Conservation (phyloP, 2,888 invertebrate species). For the Volucella bombylans region DNA sequence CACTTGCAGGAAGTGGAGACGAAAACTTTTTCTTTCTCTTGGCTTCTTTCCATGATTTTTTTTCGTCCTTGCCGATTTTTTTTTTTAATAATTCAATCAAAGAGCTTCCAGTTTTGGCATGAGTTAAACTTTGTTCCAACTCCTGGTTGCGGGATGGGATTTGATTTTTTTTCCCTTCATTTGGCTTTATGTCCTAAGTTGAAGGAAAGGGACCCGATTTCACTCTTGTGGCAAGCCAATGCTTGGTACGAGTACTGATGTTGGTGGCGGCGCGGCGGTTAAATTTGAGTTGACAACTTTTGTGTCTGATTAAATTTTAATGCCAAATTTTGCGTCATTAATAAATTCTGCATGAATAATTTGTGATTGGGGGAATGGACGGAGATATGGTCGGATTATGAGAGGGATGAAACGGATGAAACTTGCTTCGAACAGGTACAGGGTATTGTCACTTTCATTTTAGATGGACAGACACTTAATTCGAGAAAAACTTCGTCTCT, state of each 20-base stretch:
- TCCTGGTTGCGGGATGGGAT: slow-evolving; percentile 8
- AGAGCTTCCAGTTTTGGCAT: slow-evolving; percentile 73
- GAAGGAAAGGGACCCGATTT: slow-evolving; percentile 27
- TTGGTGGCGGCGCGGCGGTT: slow-evolving; percentile 39
- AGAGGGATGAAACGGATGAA: slow-evolving; percentile 9
- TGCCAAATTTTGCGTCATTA: slow-evolving; percentile 76
- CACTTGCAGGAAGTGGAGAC: slow-evolving; percentile 73
- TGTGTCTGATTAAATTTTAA: slow-evolving; percentile 81
- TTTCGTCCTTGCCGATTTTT: slow-evolving; percentile 73
- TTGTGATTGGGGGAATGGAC: slow-evolving; percentile 58
- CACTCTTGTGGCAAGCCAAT: background rate
- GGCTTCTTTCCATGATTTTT: slow-evolving; percentile 73
- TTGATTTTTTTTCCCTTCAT: slow-evolving; percentile 23
- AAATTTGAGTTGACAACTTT: slow-evolving; percentile 77
- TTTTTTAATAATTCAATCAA: slow-evolving; percentile 78
- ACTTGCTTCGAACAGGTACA: slow-evolving; percentile 43
- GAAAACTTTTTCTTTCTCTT: slow-evolving; percentile 75
- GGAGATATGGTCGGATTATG: background rate
- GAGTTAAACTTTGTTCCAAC: slow-evolving; percentile 62
- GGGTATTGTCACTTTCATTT: slow-evolving; percentile 52
- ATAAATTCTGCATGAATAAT: slow-evolving; percentile 77
- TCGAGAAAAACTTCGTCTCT: slow-evolving; percentile 45
- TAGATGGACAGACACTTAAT: slow-evolving; percentile 70
- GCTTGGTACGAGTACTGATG: slow-evolving; percentile 1
- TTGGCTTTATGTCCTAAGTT: slow-evolving; percentile 31